phyloP scores from a whole-genome alignment of 35 echinoderm and acorn worm species.

The Apostichopus japonicus region DNA sequence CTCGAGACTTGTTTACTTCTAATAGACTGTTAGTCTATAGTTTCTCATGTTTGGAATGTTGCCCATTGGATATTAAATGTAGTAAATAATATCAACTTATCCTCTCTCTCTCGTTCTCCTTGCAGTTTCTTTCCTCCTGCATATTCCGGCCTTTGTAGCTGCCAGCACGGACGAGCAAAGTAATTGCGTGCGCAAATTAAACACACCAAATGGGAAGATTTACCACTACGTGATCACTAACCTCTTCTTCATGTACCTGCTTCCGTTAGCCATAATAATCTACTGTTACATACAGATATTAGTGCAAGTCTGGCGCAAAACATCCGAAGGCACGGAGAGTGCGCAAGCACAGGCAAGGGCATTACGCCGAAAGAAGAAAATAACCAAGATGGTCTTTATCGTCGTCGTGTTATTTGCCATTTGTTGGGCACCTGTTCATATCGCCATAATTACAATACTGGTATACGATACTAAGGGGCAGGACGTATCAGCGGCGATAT shows the following conservation, averaged over 20 bases:
- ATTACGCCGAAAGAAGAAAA: constrained; percentile 81
- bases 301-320: constrained; percentile 82
- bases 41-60: too few relatives aligned
- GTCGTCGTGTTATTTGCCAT: constrained; percentile 90
- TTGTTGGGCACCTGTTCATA: constrained; percentile 88
- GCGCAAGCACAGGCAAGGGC: constrained; percentile 74
- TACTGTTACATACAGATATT: constrained; percentile 85
- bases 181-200: constrained; percentile 21
- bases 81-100: background rate
- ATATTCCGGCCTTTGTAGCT: constrained; percentile 62
- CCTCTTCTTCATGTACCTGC: constrained; percentile 72
- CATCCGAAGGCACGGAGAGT: constrained; percentile 83
- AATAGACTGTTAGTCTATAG: too few relatives aligned
- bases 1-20: too few relatives aligned
- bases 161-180: background rate
- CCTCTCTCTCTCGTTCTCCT: constrained; percentile 43
- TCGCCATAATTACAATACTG: constrained; percentile 23
- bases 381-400: constrained; percentile 93
- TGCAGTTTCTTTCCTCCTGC: constrained; percentile 77
- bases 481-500: background rate
- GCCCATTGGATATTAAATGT: too few relatives aligned
- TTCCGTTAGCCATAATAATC: constrained; percentile 84
- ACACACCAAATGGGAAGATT: constrained; percentile 6
- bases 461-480: background rate
- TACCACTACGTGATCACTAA: constrained; percentile 66